Base-by-base conservation (phyloP, 2,888 invertebrate species). In the Pasiphila rectangulata region DNA sequence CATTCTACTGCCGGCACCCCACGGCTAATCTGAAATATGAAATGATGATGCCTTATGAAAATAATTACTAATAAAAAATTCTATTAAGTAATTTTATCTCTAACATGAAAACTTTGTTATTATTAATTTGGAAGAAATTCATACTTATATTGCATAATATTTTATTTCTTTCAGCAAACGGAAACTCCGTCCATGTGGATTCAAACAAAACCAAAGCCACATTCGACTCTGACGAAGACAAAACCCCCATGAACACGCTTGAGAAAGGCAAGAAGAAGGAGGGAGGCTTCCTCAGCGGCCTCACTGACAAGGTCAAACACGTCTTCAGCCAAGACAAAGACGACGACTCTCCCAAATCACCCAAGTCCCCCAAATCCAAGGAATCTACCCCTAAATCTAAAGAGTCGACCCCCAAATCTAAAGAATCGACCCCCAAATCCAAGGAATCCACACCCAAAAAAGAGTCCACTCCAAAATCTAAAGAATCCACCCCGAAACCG, bases 141-240 rank as follows among this genome's bases (percentile, higher is more conserved):
- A n/a, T n/a, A n/a, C n/a, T n/a, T n/a, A n/a, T n/a, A n/a, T n/a
- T n/a, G n/a, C n/a, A 13, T 17, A 15, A 17, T 20, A 35, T 37
- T 37, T 45, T 41, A 24, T 60, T 24, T 61, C 50, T 70, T 75
- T 17, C 75, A 89, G 88, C 80, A 3, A 89, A 89, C 51, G 89
- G 90, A 10, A 82, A 82, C 37, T 72, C 83, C 6, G 70, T 86
- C 17, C 83, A 88, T 52, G 81, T 86, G 9, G 86, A 87, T 54
- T 86, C 88, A 1, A 90, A 91, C 69, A 90, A 90, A 56, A 83
- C 84, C 21, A 89, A 90, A 64, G 88, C 90, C 1, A 87, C 89
- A 1, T 87, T 91, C 46, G 89, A 90, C 59, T 90, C 91, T 0
- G 89, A 90, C 34, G 87, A 90, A 62, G 90, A 90, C 42, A 90